Base-by-base conservation (phyloP, 1,140 invertebrate genomes). In the Anadara kagoshimensis region DNA sequence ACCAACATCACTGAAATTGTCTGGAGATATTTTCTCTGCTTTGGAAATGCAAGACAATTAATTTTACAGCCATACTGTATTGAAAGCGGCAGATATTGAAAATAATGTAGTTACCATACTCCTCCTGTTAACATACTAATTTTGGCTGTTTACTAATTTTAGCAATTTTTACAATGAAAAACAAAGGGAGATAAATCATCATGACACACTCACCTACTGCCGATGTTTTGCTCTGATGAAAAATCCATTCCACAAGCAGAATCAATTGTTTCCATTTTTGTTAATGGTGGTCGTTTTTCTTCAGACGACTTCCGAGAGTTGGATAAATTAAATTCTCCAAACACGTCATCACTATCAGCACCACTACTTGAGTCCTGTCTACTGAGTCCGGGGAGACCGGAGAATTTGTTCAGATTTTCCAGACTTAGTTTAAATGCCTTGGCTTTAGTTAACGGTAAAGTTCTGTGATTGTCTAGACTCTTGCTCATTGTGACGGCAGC, bases 271-370 rank as follows among this genome's bases (percentile, higher is more conserved):
- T 67, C 64, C 36, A 67, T n/a, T 26, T 67, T 57, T 8, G 54
- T 45, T 47, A 67, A 53, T 59, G 36, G 7, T 41, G 57, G 36
- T 29, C 36, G 0, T n/a, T 41, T 41, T 41, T 36, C 29, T 36
- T 36, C 29, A 7, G 29, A 36, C 7, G 29, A 36, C 29, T 36
- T 36, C 7, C 29, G 29, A 36, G 29, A 7, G 29, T 36, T 36
- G 7, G 29, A 36, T 36, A 36, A 36, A 7, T 36, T 20, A 20
- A 45, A 49, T 10, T 75, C 58, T 41, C 69, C 71, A 41, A 75
- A 78, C 16, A 80, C 59, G 24, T 85, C 82, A 59, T 85, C 82
- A 62, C 82, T 81, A n/a, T 76, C 75, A 5, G 47, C 78, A 0
- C 68, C 78, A 57, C 79, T 81, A 49, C 77, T 79, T 0, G 67